Evolutionary conservation across 2,888 invertebrate genomes (phyloP).

Genomic region (Melangyna quadrimaculata): DNA sequence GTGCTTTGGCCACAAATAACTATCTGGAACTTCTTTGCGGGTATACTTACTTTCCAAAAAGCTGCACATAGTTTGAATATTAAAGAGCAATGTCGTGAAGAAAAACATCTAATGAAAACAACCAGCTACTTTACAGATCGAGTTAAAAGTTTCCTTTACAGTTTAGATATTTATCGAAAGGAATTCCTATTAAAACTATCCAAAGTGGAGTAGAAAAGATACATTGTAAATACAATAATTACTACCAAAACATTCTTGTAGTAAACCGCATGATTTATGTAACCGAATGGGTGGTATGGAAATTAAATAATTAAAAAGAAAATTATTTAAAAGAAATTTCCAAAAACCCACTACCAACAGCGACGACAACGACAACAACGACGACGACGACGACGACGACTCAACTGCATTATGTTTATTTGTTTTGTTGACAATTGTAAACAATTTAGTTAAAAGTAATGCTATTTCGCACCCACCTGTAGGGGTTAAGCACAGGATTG

Average conservation of each 20-base stretch:
- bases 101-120: slow-evolving; percentile 72
- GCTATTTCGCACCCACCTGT: too few relatives aligned
- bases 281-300: too few relatives aligned
- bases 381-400: too few relatives aligned
- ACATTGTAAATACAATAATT: background rate
- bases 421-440: too few relatives aligned
- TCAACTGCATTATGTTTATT: too few relatives aligned
- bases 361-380: too few relatives aligned
- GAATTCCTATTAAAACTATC: slow-evolving; percentile 73
- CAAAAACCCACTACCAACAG: too few relatives aligned
- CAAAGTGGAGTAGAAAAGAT: slow-evolving; percentile 31
- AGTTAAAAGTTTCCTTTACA: slow-evolving; percentile 76
- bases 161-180: slow-evolving; percentile 75
- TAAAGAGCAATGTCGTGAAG: slow-evolving; percentile 70
- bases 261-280: background rate
- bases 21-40: slow-evolving; percentile 93
- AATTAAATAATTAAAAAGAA: too few relatives aligned
- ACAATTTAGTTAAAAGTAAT: too few relatives aligned
- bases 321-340: too few relatives aligned
- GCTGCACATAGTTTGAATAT: slow-evolving; percentile 73
- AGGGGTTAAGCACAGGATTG: too few relatives aligned
- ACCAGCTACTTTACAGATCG: slow-evolving; percentile 74
- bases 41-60: slow-evolving; percentile 92
- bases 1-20: slow-evolving; percentile 98
- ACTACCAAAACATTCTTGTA: background rate